Conservation (phyloP, 37 sponge, comb jelly and placozoan species). For the Crambe crambe region DNA sequence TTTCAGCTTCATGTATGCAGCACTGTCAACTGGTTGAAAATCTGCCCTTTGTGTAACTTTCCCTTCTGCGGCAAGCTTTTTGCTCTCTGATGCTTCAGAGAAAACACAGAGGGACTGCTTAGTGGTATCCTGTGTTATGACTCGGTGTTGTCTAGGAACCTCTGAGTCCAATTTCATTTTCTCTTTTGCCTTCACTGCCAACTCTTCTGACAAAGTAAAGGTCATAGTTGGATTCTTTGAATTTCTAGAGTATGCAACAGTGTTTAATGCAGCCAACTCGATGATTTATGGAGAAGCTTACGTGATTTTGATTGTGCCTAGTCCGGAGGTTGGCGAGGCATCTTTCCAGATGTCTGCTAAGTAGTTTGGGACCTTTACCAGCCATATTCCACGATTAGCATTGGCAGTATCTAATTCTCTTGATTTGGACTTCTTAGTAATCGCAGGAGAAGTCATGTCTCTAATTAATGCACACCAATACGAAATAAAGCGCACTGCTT, state of each 20-base stretch:
- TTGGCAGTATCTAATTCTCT: constrained; percentile 44
- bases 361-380: constrained; percentile 86
- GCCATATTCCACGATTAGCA: constrained; percentile 75
- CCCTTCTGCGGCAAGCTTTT: constrained; percentile 66
- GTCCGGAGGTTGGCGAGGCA: constrained; percentile 24
- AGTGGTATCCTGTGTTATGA: constrained; percentile 33
- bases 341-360: constrained; percentile 65
- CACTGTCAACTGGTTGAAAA: constrained; percentile 62
- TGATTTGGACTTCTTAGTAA: constrained; percentile 1
- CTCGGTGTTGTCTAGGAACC: constrained; percentile 57
- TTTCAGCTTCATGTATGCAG: constrained; percentile 82
- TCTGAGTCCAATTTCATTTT: constrained; percentile 15
- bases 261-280: too few species aligned
- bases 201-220: constrained; percentile 48
- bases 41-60: constrained; percentile 87
- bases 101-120: constrained; percentile 65
- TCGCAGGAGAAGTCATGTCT: background rate
- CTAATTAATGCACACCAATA: constrained; percentile 10
- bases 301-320: constrained; percentile 72
- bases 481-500: background rate
- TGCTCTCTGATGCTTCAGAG: constrained; percentile 45
- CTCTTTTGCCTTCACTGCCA: constrained; percentile 4
- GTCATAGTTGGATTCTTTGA: constrained; percentile 10
- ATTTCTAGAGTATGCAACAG: background rate
- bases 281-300: constrained; percentile 13